Evolutionary conservation across 2,797 vertebrate species (phyloP).

Genomic region (Pangasius krempfi): DNA sequence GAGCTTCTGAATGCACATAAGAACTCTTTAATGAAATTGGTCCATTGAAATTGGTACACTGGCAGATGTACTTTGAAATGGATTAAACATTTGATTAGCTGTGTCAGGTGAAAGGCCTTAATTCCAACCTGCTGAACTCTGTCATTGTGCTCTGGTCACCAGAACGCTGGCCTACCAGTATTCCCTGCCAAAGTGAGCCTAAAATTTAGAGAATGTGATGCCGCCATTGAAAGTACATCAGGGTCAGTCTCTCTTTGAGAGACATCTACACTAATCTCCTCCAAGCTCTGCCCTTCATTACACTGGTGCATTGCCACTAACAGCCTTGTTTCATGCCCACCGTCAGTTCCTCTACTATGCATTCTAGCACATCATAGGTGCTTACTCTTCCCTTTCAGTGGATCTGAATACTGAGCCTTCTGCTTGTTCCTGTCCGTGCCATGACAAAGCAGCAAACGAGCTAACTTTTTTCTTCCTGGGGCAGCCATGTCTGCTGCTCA

Average conservation of each 20-base stretch:
- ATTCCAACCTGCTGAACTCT: background rate
- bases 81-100: background rate
- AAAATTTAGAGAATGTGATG: background rate
- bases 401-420: background rate
- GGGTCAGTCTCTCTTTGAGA: background rate
- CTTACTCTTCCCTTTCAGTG: background rate
- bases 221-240: background rate
- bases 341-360: background rate
- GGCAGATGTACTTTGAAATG: background rate
- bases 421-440: background rate
- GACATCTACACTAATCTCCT: background rate
- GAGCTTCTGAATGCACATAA: background rate
- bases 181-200: too few species aligned
- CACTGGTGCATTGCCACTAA: background rate
- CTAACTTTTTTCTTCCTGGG: background rate
- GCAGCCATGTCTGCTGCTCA: background rate
- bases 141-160: background rate
- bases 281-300: background rate
- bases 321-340: slow-evolving; percentile 1
- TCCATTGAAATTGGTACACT: background rate
- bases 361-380: background rate
- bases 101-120: background rate
- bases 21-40: background rate
- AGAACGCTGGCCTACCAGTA: background rate
- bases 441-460: background rate